Evolutionary conservation across 2,888 invertebrate species (phyloP).

Genomic region (Acleris sparsana): DNA sequence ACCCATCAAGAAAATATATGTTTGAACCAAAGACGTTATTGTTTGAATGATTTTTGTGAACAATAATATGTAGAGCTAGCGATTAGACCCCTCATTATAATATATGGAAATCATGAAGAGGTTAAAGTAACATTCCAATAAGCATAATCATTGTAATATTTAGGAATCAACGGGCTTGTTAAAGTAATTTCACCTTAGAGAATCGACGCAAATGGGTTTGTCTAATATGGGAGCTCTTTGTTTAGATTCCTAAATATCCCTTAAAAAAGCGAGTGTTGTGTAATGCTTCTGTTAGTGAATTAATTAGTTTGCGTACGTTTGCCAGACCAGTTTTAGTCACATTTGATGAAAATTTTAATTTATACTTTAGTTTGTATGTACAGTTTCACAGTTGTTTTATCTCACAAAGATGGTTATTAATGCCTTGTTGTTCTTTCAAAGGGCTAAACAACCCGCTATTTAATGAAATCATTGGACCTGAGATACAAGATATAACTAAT

Average conservation of each 20-base stretch:
- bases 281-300: conserved; percentile 25
- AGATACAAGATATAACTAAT: background rate
- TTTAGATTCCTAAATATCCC: conserved; percentile 6
- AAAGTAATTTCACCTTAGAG: conserved; percentile 10
- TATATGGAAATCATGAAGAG: conserved; percentile 23
- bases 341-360: too few relatives aligned
- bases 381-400: too few relatives aligned
- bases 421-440: too few relatives aligned
- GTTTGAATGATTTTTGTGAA: conserved; percentile 33
- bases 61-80: conserved; percentile 33
- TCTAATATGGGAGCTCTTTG: conserved; percentile 7
- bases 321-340: background rate
- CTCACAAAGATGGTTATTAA: too few relatives aligned
- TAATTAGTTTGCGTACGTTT: background rate
- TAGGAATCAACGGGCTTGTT: conserved; percentile 25
- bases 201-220: background rate
- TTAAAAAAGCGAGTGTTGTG: conserved; percentile 4
- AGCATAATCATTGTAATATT: conserved; percentile 15
- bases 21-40: conserved; percentile 41
- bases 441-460: too few relatives aligned
- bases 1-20: conserved; percentile 16
- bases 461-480: too few relatives aligned
- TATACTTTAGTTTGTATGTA: too few relatives aligned
- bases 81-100: conserved; percentile 25
- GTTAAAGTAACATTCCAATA: conserved; percentile 33